Conservation (phyloP, 2,888 invertebrate genomes). For the Cepaea hortensis region DNA sequence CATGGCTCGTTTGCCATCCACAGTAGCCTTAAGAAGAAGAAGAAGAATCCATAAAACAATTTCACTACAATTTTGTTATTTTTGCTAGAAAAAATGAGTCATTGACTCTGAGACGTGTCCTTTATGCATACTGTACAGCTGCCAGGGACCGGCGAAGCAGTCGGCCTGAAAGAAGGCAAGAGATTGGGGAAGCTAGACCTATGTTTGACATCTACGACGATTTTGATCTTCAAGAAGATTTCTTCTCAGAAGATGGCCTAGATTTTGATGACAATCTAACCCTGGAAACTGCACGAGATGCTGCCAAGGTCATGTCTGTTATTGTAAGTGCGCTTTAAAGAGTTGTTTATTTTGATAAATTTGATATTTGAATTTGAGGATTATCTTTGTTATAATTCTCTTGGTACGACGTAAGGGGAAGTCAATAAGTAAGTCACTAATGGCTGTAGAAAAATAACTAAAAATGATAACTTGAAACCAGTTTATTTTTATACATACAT, state of each 20-base stretch:
- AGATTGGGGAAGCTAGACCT: constrained; percentile 75
- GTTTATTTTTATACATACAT: too few relatives aligned
- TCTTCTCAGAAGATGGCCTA: constrained; percentile 68
- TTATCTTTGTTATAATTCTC: background rate
- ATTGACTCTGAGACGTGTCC: too few relatives aligned
- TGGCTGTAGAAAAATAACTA: too few relatives aligned
- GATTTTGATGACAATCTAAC: constrained; percentile 55
- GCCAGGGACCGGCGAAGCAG: constrained; percentile 54
- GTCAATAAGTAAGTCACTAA: too few relatives aligned
- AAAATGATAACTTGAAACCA: too few relatives aligned
- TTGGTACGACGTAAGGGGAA: too few relatives aligned
- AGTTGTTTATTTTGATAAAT: background rate
- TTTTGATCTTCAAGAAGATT: constrained; percentile 71
- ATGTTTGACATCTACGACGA: constrained; percentile 70
- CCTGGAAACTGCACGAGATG: constrained; percentile 30
- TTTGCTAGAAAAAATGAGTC: too few relatives aligned
- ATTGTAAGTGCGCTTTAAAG: constrained; percentile 27
- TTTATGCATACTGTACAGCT: constrained; percentile 5
- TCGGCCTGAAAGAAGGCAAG: constrained; percentile 74
- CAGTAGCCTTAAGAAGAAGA: too few relatives aligned
- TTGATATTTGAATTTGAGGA: background rate
- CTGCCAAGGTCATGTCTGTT: constrained; percentile 45
- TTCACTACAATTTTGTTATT: too few relatives aligned
- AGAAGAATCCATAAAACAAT: too few relatives aligned
- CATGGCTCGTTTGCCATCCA: too few relatives aligned